Percentiles rank a stretch among this genome's conserved stretches.
Evolutionary conservation across 2,888 invertebrate species (phyloP).

Genomic region (Megastigmus dorsalis): DNA sequence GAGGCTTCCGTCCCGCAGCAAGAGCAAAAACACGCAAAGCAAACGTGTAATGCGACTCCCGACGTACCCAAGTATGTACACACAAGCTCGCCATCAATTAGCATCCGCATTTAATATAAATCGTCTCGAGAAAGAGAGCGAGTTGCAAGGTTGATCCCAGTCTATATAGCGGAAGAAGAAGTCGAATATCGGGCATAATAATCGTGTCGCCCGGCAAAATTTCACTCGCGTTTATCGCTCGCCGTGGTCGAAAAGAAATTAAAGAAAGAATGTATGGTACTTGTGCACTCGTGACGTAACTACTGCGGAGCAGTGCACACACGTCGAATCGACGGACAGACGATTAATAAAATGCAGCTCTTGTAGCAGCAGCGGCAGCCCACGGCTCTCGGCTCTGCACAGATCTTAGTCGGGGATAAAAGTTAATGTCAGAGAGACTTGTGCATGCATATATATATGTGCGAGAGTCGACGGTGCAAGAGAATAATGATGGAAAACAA

Average conservation of each 20-base stretch:
- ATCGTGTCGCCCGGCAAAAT: conserved; percentile 43
- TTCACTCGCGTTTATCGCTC: conserved; percentile 35
- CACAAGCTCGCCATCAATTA: conserved; percentile 26
- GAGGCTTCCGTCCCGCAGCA: neutral
- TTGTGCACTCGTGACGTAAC: conserved; percentile 13
- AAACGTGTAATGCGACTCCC: too few relatives aligned
- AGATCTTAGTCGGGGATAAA: conserved; percentile 34
- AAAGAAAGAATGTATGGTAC: too few relatives aligned
- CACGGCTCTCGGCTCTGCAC: neutral
- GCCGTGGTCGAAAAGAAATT: too few relatives aligned
- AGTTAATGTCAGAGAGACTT: conserved; percentile 15
- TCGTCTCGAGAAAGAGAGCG: neutral
- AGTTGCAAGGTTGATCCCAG: conserved; percentile 18
- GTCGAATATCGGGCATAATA: conserved; percentile 26
- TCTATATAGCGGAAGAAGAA: conserved; percentile 21
- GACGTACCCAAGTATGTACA: neutral
- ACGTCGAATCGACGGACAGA: conserved; percentile 38
- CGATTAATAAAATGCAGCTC: conserved; percentile 49
- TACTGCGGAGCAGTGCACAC: neutral
- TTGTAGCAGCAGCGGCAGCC: neutral
- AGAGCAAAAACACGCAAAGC: too few relatives aligned
- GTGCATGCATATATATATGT: neutral
- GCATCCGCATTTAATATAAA: conserved; percentile 6
- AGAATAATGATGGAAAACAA: conserved; percentile 34
- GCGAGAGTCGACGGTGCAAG: neutral